Conservation (phyloP, 2,888 invertebrate genomes). For the Andrena bicolor region DNA sequence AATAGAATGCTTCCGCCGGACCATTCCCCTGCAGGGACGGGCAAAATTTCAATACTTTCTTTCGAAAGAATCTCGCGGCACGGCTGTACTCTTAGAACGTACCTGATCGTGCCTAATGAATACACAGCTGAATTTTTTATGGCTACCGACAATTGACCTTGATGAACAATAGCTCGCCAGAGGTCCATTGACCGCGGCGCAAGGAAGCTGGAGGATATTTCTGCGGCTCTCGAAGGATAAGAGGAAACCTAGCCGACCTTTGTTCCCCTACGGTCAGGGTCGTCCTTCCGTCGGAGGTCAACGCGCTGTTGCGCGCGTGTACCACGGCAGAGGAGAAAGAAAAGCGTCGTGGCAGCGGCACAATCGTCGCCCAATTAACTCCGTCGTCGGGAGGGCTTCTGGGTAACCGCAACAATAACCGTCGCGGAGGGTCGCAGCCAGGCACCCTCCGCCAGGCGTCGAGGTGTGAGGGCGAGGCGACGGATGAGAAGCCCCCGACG, state of each 20-base stretch:
- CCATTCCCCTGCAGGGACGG: neutral
- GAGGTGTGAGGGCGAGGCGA: conserved; percentile 74
- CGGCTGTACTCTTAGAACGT: too few relatives aligned
- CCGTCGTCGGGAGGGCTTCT: conserved; percentile 76
- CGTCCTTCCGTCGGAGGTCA: conserved; percentile 64
- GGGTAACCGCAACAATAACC: conserved; percentile 79
- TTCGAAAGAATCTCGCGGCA: neutral
- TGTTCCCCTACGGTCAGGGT: conserved; percentile 69
- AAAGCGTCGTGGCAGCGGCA: conserved; percentile 61
- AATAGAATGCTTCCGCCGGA: conserved; percentile 27
- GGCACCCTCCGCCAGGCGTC: conserved; percentile 59
- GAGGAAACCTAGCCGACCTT: conserved; percentile 58
- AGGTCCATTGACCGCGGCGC: conserved; percentile 18
- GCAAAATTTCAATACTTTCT: conserved; percentile 13
- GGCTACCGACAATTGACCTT: too few relatives aligned
- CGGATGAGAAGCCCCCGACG: conserved; percentile 64
- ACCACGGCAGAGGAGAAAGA: conserved; percentile 49
- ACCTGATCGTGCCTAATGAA: too few relatives aligned
- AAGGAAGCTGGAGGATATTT: conserved; percentile 28
- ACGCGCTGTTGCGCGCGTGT: conserved; percentile 52
- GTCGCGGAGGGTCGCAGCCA: conserved; percentile 64
- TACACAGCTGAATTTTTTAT: too few relatives aligned
- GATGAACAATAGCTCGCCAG: neutral
- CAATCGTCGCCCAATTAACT: conserved; percentile 83
- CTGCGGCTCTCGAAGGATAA: conserved; percentile 28